Evolutionary conservation across 2,797 vertebrate genomes (phyloP).

Genomic region (Spea hammondii): DNA sequence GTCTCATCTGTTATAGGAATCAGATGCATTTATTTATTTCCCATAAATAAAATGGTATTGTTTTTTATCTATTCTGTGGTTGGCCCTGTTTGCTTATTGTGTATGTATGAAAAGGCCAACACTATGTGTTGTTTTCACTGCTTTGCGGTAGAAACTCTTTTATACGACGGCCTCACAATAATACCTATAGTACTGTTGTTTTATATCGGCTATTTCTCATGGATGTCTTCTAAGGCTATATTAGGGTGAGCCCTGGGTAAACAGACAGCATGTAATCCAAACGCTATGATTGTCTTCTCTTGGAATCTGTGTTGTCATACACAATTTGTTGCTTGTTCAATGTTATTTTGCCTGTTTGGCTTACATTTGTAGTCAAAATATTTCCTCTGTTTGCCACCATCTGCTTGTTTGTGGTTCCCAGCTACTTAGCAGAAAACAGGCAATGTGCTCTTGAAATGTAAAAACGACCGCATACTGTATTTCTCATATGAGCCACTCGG

Average conservation of each 20-base stretch:
- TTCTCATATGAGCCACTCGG: background rate
- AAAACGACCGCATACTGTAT: background rate
- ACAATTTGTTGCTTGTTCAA: constrained; percentile 32
- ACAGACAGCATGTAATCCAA: constrained; percentile 25
- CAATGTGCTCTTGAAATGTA: constrained; percentile 23
- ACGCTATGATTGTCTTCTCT: constrained; percentile 6
- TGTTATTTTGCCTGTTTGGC: constrained; percentile 35
- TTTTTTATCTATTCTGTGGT: constrained; percentile 13
- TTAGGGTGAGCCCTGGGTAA: constrained; percentile 39
- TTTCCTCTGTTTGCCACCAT: constrained; percentile 37
- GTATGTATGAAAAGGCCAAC: constrained; percentile 16
- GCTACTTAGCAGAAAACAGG: constrained; percentile 26
- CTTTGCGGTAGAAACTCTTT: constrained; percentile 31
- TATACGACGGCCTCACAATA: constrained; percentile 19
- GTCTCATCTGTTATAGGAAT: background rate
- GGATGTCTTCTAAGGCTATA: constrained; percentile 24
- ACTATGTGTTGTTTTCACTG: constrained; percentile 25
- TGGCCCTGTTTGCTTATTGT: constrained; percentile 21
- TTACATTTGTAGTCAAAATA: constrained; percentile 29
- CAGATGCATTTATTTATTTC: constrained; percentile 38
- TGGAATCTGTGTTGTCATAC: constrained; percentile 43
- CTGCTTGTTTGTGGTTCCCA: constrained; percentile 47
- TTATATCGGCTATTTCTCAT: constrained; percentile 35
- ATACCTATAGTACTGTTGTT: constrained; percentile 32
- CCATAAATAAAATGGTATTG: constrained; percentile 39